Conservation (phyloP, 2,113 vertebrate genomes). For the Rana temporaria region DNA sequence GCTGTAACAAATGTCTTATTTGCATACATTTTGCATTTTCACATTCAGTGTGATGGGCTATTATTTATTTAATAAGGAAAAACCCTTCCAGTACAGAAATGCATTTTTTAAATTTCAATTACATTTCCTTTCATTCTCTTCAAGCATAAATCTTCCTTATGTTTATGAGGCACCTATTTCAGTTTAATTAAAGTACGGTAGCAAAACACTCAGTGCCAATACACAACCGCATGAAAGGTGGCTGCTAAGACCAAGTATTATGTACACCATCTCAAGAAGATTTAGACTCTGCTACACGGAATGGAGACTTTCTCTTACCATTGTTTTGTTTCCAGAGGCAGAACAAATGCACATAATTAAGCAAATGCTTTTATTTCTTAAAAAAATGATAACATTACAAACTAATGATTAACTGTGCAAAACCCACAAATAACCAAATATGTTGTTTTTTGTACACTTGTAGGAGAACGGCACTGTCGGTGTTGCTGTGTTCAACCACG, state of each 20-base stretch:
- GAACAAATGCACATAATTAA: background rate
- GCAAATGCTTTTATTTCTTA: background rate
- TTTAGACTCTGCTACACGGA: background rate
- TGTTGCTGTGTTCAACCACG: constrained; percentile 76
- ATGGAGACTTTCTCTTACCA: background rate
- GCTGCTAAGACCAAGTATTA: constrained; percentile 10
- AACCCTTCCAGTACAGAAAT: constrained; percentile 32
- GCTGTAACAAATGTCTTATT: constrained; percentile 19
- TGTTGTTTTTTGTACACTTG: constrained; percentile 59
- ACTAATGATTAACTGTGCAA: background rate
- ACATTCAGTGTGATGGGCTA: constrained; percentile 16
- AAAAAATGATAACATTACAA: background rate
- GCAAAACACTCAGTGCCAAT: constrained; percentile 39
- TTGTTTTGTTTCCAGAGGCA: constrained; percentile 1
- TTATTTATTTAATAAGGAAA: constrained; percentile 38
- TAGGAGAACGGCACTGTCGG: constrained; percentile 85
- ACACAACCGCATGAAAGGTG: constrained; percentile 38
- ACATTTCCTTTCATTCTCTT: constrained; percentile 41
- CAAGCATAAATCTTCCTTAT: constrained; percentile 46
- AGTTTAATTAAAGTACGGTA: constrained; percentile 52
- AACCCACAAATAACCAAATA: background rate
- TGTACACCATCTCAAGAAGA: constrained; percentile 31
- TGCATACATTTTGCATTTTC: constrained; percentile 35
- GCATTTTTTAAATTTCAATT: constrained; percentile 43
- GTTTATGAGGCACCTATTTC: constrained; percentile 34